Evolutionary conservation across 2,113 vertebrate genomes (phyloP).

Genomic region (Phalacrocorax aristotelis): DNA sequence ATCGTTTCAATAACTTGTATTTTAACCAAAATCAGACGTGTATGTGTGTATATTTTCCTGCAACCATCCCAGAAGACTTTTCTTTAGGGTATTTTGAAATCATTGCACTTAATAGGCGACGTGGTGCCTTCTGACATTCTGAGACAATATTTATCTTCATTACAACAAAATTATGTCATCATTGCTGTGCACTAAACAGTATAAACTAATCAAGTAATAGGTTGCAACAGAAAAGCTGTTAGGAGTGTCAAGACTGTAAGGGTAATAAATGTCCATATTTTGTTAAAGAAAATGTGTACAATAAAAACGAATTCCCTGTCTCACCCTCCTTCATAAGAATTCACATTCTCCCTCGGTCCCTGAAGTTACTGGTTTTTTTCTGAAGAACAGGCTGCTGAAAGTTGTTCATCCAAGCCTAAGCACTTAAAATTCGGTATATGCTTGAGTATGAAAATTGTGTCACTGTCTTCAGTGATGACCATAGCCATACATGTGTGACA

Average conservation of each 20-base stretch:
- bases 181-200: background rate
- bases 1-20: constrained; percentile 43
- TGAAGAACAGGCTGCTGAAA: background rate
- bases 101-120: background rate
- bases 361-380: background rate
- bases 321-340: background rate
- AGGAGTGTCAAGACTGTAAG: background rate
- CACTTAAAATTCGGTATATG: background rate
- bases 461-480: background rate
- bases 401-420: background rate
- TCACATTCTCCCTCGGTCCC: background rate
- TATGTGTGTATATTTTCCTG: background rate
- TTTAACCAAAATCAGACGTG: constrained; percentile 47
- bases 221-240: background rate
- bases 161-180: constrained; percentile 5
- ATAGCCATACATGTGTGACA: background rate
- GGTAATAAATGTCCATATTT: background rate
- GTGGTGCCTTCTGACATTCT: background rate
- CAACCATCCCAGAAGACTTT: background rate
- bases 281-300: background rate
- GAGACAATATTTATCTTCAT: constrained; percentile 1
- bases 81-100: constrained; percentile 35
- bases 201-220: constrained; percentile 12
- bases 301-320: background rate
- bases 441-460: background rate